Percentiles rank a stretch among this genome's conserved stretches.
Evolutionary conservation across 2,888 invertebrate genomes (phyloP).

Genomic region (Phania funesta): DNA sequence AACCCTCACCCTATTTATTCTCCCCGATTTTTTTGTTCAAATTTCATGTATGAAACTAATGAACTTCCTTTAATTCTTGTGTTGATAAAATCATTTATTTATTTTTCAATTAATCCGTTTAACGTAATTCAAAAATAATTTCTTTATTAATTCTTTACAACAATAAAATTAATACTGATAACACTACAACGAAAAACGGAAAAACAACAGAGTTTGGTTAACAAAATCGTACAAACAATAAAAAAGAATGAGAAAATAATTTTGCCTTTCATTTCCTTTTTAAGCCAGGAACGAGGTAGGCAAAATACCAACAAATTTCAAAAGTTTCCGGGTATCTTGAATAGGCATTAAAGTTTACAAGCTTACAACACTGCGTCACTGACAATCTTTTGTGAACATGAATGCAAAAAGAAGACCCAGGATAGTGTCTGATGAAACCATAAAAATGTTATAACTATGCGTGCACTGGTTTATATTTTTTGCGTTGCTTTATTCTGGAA

Average conservation of each 20-base stretch:
- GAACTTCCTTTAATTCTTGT: not conserved
- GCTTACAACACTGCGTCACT: not conserved
- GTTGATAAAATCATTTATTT: not conserved
- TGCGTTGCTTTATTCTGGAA: constrained; percentile 40
- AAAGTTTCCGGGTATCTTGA: constrained; percentile 36
- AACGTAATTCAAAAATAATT: not conserved
- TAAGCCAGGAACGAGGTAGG: not conserved
- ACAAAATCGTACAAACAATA: not conserved
- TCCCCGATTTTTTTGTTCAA: too few species aligned
- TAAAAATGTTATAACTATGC: constrained; percentile 54
- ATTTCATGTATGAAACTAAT: too few species aligned
- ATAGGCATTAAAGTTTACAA: constrained; percentile 28
- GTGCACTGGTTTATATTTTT: constrained; percentile 23
- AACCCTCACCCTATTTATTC: too few species aligned
- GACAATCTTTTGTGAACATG: not conserved
- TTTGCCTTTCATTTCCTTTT: constrained; percentile 35
- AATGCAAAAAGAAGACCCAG: constrained; percentile 15
- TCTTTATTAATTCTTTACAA: constrained; percentile 4
- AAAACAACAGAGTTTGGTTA: not conserved
- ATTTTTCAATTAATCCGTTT: constrained; percentile 28
- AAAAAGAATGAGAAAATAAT: not conserved
- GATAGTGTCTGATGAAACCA: constrained; percentile 61
- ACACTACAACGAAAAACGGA: constrained; percentile 26
- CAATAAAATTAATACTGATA: constrained; percentile 17
- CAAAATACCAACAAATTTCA: not conserved